phyloP scores from a whole-genome alignment of 2,113 vertebrate species.

The Antechinus flavipes region DNA sequence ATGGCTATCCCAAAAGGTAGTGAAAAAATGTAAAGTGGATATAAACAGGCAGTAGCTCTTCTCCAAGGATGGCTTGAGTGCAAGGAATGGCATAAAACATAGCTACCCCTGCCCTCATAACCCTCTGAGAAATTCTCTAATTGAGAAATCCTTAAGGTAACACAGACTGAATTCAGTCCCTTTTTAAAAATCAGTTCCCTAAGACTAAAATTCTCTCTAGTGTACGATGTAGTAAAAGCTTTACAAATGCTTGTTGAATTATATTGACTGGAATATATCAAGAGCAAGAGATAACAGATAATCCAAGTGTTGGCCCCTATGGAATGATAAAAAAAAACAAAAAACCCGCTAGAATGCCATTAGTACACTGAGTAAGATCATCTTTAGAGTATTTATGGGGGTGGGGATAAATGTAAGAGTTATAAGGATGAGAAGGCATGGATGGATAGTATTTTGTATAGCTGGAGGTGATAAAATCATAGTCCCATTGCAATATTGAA shows the following conservation, averaged over 20 bases:
- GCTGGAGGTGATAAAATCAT: neutral
- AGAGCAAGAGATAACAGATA: neutral
- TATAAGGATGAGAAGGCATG: neutral
- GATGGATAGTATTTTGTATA: neutral
- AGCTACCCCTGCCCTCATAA: neutral
- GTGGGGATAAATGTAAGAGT: neutral
- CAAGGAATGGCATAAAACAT: neutral
- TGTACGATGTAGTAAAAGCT: neutral
- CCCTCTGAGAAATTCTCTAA: neutral
- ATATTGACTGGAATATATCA: neutral
- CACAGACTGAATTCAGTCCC: neutral
- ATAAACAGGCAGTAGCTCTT: neutral
- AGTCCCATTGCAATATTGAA: neutral
- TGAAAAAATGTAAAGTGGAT: neutral
- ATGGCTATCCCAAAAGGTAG: neutral
- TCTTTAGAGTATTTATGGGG: neutral
- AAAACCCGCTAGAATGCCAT: neutral
- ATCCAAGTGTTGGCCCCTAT: neutral
- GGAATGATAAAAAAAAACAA: neutral
- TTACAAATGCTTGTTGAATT: neutral
- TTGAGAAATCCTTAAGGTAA: neutral
- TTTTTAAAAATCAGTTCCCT: neutral
- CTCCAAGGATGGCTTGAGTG: neutral
- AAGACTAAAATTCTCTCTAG: neutral
- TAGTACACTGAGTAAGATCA: neutral